These are phyloP conservation scores for Phthorimaea operculella DNA, from an alignment of 1,140 invertebrate species.

Conservation along the genomic window DNA sequence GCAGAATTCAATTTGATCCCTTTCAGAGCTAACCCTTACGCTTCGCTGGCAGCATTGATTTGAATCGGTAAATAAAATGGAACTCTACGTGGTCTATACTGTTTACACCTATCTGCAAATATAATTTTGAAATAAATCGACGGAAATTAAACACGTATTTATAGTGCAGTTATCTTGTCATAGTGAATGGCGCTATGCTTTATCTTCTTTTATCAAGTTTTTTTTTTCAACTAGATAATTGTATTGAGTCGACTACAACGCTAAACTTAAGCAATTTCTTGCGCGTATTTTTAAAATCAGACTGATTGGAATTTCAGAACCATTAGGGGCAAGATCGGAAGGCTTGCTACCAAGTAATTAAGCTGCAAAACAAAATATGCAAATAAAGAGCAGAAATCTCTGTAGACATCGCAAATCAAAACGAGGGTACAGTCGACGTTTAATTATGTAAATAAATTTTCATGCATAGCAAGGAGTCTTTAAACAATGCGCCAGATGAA, in stretches of 20 bases:
- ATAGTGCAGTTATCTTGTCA: background rate
- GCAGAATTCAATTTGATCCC: constrained; percentile 58
- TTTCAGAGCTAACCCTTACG: constrained; percentile 51
- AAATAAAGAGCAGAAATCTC: constrained; percentile 45
- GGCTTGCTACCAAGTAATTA: constrained; percentile 36
- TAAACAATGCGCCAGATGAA: constrained; percentile 60
- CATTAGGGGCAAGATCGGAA: background rate
- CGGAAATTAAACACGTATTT: background rate
- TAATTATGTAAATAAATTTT: constrained; percentile 66
- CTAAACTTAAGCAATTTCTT: background rate
- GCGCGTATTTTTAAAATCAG: background rate
- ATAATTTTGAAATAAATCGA: background rate
- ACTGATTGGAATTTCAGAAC: background rate
- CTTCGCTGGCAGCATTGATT: constrained; percentile 47
- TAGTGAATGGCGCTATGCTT: background rate
- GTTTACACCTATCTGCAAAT: background rate
- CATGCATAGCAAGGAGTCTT: constrained; percentile 56
- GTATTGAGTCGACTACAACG: background rate
- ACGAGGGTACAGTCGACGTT: constrained; percentile 48
- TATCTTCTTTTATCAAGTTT: background rate
- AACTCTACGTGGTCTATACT: background rate
- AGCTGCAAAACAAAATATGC: constrained; percentile 49
- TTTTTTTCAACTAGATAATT: background rate
- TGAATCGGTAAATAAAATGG: constrained; percentile 51
- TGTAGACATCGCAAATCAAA: constrained; percentile 60